Percentiles rank a stretch among this genome's conserved stretches.
phyloP scores from a whole-genome alignment of 30 jellyfish, hydroid and myxozoan genomes.

The Pelagia noctiluca region DNA sequence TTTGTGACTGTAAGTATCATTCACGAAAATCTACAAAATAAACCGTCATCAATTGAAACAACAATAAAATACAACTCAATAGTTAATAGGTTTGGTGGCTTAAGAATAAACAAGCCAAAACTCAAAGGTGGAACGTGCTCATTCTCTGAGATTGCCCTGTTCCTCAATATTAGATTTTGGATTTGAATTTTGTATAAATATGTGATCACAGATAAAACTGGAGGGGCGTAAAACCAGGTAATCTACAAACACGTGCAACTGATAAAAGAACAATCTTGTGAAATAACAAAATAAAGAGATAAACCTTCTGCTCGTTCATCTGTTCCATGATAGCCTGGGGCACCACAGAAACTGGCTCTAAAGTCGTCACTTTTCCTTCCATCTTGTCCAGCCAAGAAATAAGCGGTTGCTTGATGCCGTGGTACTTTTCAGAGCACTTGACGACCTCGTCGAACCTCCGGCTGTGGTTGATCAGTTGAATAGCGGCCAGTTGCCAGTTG shows the following conservation, averaged over 20 bases:
- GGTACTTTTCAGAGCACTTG: slow-evolving; percentile 96
- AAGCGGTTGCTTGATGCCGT: slow-evolving; percentile 90
- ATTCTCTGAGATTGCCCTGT: too few relatives aligned
- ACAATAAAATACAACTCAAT: too few relatives aligned
- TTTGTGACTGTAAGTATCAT: slow-evolving; percentile 91
- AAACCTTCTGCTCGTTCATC: slow-evolving; percentile 91
- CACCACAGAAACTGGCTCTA: slow-evolving; percentile 87
- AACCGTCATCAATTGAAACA: neutral
- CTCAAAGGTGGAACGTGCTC: too few relatives aligned
- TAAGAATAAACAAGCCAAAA: too few relatives aligned
- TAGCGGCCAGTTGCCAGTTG: slow-evolving; percentile 97
- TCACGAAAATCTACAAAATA: slow-evolving; percentile 72
- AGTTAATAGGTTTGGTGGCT: too few relatives aligned
- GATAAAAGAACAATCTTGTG: too few relatives aligned
- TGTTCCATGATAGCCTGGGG: slow-evolving; percentile 92
- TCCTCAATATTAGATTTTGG: too few relatives aligned
- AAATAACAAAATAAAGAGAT: too few relatives aligned
- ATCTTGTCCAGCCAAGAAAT: slow-evolving; percentile 88
- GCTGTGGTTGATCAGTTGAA: slow-evolving; percentile 90
- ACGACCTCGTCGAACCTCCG: slow-evolving; percentile 95
- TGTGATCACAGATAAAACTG: too few relatives aligned
- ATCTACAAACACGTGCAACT: too few relatives aligned
- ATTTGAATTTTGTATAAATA: too few relatives aligned
- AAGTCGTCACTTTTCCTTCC: slow-evolving; percentile 97
- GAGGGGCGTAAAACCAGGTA: too few relatives aligned